Base-by-base conservation (phyloP, 2,797 vertebrate genomes). In the Bovichtus variegatus region DNA sequence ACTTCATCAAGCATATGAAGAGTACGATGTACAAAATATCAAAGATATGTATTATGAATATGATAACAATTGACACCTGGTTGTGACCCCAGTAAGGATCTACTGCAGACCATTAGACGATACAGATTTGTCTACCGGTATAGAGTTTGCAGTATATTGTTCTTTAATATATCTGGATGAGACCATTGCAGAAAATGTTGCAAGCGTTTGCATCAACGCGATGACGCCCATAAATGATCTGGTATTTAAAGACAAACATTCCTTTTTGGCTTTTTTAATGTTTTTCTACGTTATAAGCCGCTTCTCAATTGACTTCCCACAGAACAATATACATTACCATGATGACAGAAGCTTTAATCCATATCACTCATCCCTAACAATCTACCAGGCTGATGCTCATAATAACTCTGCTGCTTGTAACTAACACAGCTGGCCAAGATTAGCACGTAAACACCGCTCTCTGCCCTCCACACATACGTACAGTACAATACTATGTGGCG, bases 341-440 rank as follows among this genome's bases (percentile, higher is more conserved):
- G 12, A 31, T 23, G 29, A 50, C 34, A 44, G 16, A 63, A 9
- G 9, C 46, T 21, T 29, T 40, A 21, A 58, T 71, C 43, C 18
- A 2, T 1, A 34, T 41, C 25, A 49, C 25, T 40, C 34, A 62
- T 60, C 60, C 21, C 9, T 47, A 7, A 21, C 4, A 25, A 25
- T 63, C 36, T 15, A 15, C 36, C 43, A 7, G 43, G 6, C 59
- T 12, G 49, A 16, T 21, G 25, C 46, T 71, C 9, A 21, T 36
- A 70, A 73, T 61, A 65, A 61, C 53, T 60, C 34, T 31, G 51
- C 41, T 15, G 53, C 38, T 49, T 54, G 21, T 50, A 31, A 74
- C 73, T 46, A 47, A 64, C 44, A 47, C 51, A 62, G 54, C 61
- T 60, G 53, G 10, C 44, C 12, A n/a, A 70, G 57, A 81, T 77